Evolutionary conservation across 2,113 vertebrate genomes (phyloP).

Genomic region (Trogon surrucura): DNA sequence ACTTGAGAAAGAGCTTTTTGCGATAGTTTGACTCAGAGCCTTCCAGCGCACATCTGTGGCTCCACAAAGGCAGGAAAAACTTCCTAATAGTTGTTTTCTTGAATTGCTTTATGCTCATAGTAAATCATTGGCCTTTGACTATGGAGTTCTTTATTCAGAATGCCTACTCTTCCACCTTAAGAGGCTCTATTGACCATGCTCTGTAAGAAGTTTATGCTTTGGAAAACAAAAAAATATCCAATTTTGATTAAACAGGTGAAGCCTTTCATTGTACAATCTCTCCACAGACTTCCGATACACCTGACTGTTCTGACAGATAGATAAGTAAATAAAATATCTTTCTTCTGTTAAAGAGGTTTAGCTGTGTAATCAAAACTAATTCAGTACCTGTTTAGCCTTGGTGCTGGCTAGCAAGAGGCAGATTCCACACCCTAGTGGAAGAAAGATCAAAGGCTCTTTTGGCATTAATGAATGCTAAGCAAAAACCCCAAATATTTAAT

Average conservation of each 20-base stretch:
- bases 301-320: background rate
- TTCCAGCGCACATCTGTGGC: background rate
- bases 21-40: background rate
- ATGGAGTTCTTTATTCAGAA: background rate
- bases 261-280: background rate
- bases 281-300: background rate
- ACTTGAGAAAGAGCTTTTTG: background rate
- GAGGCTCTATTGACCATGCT: background rate
- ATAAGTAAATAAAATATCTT: background rate
- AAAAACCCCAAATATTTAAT: slow-evolving; percentile 59
- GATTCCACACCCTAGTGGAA: slow-evolving; percentile 37
- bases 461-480: slow-evolving; percentile 28
- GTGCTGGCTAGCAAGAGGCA: slow-evolving; percentile 30
- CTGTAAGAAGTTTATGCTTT: background rate
- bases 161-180: background rate
- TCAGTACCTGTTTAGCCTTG: slow-evolving; percentile 40
- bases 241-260: background rate
- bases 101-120: background rate
- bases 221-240: background rate
- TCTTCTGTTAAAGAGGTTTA: slow-evolving; percentile 21
- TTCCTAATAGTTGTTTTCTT: background rate
- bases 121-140: background rate
- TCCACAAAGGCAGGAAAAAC: background rate
- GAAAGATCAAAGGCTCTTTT: slow-evolving; percentile 56
- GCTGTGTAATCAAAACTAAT: slow-evolving; percentile 45